Conservation (phyloP, 2,888 invertebrate species). For the Deladenus siricidicola region DNA sequence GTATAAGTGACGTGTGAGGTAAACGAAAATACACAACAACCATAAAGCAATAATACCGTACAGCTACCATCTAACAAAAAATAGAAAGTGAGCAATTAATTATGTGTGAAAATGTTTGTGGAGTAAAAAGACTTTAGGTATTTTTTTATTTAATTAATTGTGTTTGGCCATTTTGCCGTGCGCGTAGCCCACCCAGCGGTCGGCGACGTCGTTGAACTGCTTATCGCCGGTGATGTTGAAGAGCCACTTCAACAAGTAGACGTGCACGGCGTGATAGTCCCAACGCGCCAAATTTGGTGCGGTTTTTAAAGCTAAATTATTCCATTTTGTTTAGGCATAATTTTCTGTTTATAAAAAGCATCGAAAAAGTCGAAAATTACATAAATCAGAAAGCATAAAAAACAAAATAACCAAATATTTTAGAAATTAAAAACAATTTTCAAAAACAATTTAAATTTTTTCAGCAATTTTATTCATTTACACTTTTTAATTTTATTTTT, state of each 20-base stretch:
- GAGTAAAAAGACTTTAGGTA: not conserved
- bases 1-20: too few species aligned
- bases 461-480: not conserved
- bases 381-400: too few species aligned
- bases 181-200: slow-evolving; percentile 49
- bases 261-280: slow-evolving; percentile 98
- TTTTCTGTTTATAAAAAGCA: too few species aligned
- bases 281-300: slow-evolving; percentile 84
- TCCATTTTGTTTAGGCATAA: too few species aligned
- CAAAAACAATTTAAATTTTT: not conserved
- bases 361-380: too few species aligned
- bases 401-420: too few species aligned
- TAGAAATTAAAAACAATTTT: not conserved
- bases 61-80: too few species aligned
- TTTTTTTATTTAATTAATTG: slow-evolving; percentile 31
- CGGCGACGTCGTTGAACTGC: slow-evolving; percentile 33
- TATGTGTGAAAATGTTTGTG: not conserved
- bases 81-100: not conserved
- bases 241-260: slow-evolving; percentile 75
- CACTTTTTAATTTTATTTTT: too few species aligned
- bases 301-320: slow-evolving; percentile 62
- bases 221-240: slow-evolving; percentile 66
- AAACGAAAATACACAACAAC: too few species aligned
- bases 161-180: slow-evolving; percentile 46
- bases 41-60: too few species aligned